Base-by-base conservation (phyloP, 2,888 invertebrate genomes). In the Parthenolecanium corni region DNA sequence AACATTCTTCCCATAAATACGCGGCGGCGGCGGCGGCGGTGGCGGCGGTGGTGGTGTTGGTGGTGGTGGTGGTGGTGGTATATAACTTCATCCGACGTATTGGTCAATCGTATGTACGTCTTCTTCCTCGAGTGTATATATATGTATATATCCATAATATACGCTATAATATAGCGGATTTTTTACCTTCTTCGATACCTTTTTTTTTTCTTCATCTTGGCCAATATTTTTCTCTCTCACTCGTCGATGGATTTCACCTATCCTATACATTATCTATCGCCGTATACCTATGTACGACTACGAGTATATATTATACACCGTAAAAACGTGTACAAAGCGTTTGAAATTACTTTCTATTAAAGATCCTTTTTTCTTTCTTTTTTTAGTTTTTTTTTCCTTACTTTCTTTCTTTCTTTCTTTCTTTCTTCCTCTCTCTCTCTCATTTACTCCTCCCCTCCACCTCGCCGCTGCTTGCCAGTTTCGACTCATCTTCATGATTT, bases 181-280 rank as follows among this genome's bases (percentile, higher is more conserved):
- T 31, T 9, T 31, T 31, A 6, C 31, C 31, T 31, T 31, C 31
- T 31, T 31, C 9, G 5, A 6, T 31, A 6, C 31, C 31, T 31
- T 31, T 31, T 31, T 31, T 31, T 31, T 31, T 31, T 31, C 31
- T 31, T 31, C 9, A 9, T 31, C 31, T 31, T n/a, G n/a, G n/a
- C n/a, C n/a, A n/a, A n/a, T n/a, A n/a, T n/a, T 9, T 31, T 9
- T 31, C 31, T 6, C 9, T 31, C 31, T 61, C 49, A 49, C 61
- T 23, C 51, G 49, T 49, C 61, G 47, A 51, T 51, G 57, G 61
- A 61, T 61, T 61, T 61, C 61, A 61, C 61, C 61, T 61, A 61
- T 61, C 61, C 61, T 61, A 61, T 61, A 61, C 61, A 61, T 61
- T 61, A 61, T 61, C 61, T 61, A n/a, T n/a, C n/a, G n/a, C n/a